Evolutionary conservation across 2,797 vertebrate genomes (phyloP).

Genomic region (Gallinago nigripennis): DNA sequence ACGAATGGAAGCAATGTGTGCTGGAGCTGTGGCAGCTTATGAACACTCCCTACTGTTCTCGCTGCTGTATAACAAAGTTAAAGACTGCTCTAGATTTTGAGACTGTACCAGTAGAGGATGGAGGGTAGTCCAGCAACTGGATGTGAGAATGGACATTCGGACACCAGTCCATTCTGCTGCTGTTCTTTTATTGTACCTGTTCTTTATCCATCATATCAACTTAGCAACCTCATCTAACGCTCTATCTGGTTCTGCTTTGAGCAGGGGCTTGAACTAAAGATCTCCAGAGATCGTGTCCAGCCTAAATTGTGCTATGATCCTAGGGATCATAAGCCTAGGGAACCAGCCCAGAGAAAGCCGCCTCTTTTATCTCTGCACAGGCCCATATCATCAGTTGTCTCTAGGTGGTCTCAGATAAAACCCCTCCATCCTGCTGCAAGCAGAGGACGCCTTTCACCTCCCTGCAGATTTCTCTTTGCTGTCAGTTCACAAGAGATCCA

Average conservation of each 20-base stretch:
- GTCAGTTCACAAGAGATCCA: background rate
- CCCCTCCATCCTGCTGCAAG: background rate
- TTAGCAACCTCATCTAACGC: background rate
- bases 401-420: background rate
- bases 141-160: background rate
- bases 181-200: background rate
- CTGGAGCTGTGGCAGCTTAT: background rate
- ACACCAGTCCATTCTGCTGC: background rate
- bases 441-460: background rate
- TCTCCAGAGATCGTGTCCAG: background rate
- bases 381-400: background rate
- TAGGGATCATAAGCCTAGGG: background rate
- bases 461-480: background rate
- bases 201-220: background rate
- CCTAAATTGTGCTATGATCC: background rate
- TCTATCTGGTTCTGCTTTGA: background rate
- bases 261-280: background rate
- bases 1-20: background rate
- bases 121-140: background rate
- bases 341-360: background rate
- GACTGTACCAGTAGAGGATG: too few species aligned
- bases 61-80: background rate
- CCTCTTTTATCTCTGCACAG: background rate
- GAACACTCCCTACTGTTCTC: background rate
- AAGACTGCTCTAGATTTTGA: background rate